phyloP scores from a whole-genome alignment of 2,797 vertebrate species.

The Lepus townsendii region DNA sequence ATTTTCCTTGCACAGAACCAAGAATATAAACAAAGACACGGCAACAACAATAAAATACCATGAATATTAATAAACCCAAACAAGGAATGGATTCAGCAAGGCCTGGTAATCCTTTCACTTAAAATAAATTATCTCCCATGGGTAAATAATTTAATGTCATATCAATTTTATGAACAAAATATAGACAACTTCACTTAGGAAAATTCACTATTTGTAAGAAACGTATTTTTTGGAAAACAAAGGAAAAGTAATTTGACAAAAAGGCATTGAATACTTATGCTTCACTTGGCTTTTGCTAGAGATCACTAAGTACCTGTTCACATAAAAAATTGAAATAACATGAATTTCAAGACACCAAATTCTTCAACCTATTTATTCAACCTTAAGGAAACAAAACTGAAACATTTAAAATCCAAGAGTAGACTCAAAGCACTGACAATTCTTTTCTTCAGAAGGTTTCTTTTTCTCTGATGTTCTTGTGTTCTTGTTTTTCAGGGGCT shows the following conservation, averaged over 20 bases:
- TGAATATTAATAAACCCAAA: constrained; percentile 57
- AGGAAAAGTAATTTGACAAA: constrained; percentile 62
- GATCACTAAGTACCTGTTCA: constrained; percentile 30
- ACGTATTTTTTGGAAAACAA: constrained; percentile 55
- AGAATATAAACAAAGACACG: constrained; percentile 48
- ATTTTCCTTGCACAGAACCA: constrained; percentile 72
- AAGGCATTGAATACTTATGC: constrained; percentile 65
- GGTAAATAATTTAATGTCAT: constrained; percentile 60
- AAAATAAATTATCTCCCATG: constrained; percentile 60
- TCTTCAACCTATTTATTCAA: constrained; percentile 57
- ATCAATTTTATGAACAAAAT: constrained; percentile 53
- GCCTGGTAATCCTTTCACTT: constrained; percentile 60
- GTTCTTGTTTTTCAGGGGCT: constrained; percentile 74
- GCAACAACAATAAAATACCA: constrained; percentile 50
- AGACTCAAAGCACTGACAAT: constrained; percentile 91
- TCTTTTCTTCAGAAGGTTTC: constrained; percentile 86
- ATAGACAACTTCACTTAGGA: constrained; percentile 47
- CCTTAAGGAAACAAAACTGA: constrained; percentile 41
- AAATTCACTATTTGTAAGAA: constrained; percentile 61
- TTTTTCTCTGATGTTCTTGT: constrained; percentile 87
- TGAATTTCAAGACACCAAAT: constrained; percentile 47
- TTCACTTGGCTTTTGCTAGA: constrained; percentile 54
- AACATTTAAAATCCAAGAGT: constrained; percentile 89
- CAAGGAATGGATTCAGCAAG: constrained; percentile 64
- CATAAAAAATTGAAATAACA: constrained; percentile 67